Percentiles rank a stretch among this genome's conserved stretches.
phyloP scores from a whole-genome alignment of 2,888 invertebrate species.

The Rhagium mordax region DNA sequence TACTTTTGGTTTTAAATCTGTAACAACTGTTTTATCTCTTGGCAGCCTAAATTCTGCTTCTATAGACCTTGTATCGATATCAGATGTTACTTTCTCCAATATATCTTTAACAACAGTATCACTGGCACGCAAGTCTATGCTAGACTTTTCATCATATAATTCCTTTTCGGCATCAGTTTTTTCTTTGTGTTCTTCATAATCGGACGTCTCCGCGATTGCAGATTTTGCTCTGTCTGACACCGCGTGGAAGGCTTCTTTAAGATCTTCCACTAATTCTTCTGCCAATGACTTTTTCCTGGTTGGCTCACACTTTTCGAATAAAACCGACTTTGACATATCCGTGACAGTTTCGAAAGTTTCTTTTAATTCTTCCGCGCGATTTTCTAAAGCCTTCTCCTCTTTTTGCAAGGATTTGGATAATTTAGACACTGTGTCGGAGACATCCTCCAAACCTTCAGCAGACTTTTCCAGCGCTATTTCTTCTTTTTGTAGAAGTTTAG shows the following conservation, averaged over 20 bases:
- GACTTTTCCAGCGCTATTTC: slow-evolving; percentile 38
- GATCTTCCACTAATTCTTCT: neutral
- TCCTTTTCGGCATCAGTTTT: slow-evolving; percentile 18
- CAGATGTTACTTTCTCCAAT: slow-evolving; percentile 18
- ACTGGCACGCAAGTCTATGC: neutral
- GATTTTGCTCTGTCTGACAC: slow-evolving; percentile 26
- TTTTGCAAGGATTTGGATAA: neutral
- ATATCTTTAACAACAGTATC: slow-evolving; percentile 20
- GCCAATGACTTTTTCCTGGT: neutral
- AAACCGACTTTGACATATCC: slow-evolving; percentile 25
- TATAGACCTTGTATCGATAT: slow-evolving; percentile 17
- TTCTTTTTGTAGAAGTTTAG: slow-evolving; percentile 2
- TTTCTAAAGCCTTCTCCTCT: neutral
- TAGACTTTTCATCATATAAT: slow-evolving; percentile 16
- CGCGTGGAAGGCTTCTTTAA: neutral
- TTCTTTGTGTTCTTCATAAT: slow-evolving; percentile 14
- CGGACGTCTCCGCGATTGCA: neutral
- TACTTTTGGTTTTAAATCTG: neutral
- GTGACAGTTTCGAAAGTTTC: slow-evolving; percentile 14
- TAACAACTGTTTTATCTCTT: neutral
- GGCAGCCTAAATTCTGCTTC: slow-evolving; percentile 13
- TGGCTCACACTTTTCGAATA: slow-evolving; percentile 4
- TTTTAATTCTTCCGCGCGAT: slow-evolving; percentile 4
- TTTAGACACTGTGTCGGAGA: slow-evolving; percentile 37
- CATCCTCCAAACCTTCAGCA: slow-evolving; percentile 33